Percentiles rank a stretch among this genome's conserved stretches.
These are phyloP conservation scores for Pollenia angustigena DNA, from an alignment of 2,888 invertebrate genomes.

Conservation along the genomic window DNA sequence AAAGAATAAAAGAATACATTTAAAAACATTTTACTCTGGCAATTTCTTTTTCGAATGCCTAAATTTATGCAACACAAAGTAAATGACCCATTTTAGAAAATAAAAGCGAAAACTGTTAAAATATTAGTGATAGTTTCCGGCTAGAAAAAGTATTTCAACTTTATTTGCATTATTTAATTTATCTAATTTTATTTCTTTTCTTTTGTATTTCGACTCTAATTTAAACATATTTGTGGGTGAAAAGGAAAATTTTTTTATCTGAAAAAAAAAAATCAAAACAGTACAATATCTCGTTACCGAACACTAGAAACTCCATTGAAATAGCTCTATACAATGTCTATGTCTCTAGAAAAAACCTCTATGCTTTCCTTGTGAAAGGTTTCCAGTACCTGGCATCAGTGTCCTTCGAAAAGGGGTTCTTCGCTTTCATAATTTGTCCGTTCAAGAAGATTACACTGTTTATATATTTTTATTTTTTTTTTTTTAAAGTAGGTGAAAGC, in stretches of 20 bases:
- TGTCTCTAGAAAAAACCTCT: too few species aligned
- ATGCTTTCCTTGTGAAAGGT: too few species aligned
- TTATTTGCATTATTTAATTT: conserved; percentile 26
- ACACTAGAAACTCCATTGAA: too few species aligned
- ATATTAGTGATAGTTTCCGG: conserved; percentile 12
- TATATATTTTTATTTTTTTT: not conserved
- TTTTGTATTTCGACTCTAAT: not conserved
- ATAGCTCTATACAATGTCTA: too few species aligned
- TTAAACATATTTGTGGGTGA: not conserved
- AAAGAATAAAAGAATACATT: not conserved
- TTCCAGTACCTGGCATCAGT: too few species aligned
- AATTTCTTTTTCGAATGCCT: not conserved
- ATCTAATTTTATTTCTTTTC: conserved; percentile 7
- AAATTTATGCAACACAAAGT: conserved; percentile 32
- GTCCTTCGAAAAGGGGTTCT: too few species aligned
- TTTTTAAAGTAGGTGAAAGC: conserved; percentile 8
- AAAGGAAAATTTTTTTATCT: not conserved
- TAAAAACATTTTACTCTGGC: conserved; percentile 1
- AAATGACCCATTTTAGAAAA: conserved; percentile 18
- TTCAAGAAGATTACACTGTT: too few species aligned
- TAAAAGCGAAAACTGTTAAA: not conserved
- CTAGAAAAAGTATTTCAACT: not conserved
- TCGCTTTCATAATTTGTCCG: too few species aligned
- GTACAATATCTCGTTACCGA: too few species aligned
- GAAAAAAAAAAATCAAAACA: not conserved